Conservation (phyloP, 2,113 vertebrate species). For the Sturnus vulgaris region DNA sequence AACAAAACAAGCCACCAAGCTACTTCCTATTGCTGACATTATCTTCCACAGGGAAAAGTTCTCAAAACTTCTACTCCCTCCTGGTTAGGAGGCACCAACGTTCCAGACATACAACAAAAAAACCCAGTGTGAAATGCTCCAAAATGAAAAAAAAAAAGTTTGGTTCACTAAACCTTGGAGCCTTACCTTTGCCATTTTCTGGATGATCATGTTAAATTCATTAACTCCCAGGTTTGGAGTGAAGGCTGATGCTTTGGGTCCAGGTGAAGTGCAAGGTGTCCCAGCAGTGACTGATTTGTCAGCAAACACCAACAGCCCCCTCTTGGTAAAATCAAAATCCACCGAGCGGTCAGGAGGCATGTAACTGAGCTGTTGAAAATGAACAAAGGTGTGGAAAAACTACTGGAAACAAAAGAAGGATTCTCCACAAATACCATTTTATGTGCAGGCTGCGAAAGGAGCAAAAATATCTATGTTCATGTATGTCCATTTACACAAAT, state of each 20-base stretch:
- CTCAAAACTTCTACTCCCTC: neutral
- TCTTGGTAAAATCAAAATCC: constrained; percentile 88
- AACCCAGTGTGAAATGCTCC: neutral
- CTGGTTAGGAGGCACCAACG: neutral
- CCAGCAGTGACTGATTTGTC: constrained; percentile 71
- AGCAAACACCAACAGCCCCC: constrained; percentile 87
- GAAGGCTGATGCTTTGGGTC: constrained; percentile 38
- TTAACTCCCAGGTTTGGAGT: constrained; percentile 56
- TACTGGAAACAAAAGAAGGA: neutral
- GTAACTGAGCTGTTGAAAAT: constrained; percentile 76
- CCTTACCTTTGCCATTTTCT: constrained; percentile 82
- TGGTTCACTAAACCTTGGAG: neutral
- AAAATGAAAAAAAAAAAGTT: neutral
- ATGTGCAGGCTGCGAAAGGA: neutral
- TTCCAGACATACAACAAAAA: neutral
- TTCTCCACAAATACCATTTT: neutral
- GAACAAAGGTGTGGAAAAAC: neutral
- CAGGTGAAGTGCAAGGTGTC: constrained; percentile 26
- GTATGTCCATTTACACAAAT: neutral
- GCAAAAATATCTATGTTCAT: neutral
- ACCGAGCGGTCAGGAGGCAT: constrained; percentile 79
- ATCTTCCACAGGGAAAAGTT: neutral
- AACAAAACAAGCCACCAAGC: neutral
- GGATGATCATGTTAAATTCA: constrained; percentile 81
- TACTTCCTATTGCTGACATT: neutral